These are phyloP conservation scores for Eupithecia inturbata DNA, from an alignment of 2,888 invertebrate genomes.

Conservation along the genomic window DNA sequence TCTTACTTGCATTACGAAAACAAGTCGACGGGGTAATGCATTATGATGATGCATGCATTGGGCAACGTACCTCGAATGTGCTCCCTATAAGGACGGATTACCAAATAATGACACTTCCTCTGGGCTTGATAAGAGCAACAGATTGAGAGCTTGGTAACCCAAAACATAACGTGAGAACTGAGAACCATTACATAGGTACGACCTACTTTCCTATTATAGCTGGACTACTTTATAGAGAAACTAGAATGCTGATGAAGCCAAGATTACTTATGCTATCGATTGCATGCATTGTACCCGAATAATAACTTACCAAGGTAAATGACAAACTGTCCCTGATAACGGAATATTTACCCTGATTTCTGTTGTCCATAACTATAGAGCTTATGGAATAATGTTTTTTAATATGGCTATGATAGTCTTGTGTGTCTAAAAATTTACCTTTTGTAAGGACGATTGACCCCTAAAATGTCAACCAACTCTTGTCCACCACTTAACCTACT, in stretches of 20 bases:
- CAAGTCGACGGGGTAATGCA: slow-evolving; percentile 43
- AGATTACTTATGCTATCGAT: neutral
- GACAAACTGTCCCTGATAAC: too few relatives aligned
- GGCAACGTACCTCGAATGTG: slow-evolving; percentile 42
- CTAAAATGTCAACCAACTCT: slow-evolving; percentile 23
- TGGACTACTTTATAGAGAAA: neutral
- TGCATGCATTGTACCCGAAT: slow-evolving; percentile 1
- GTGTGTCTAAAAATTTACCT: neutral
- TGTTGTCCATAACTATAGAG: neutral
- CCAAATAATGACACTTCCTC: slow-evolving; percentile 42
- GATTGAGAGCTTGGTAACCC: slow-evolving; percentile 20
- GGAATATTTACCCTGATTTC: neutral
- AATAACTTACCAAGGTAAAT: neutral
- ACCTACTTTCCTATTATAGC: neutral
- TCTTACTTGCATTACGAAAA: slow-evolving; percentile 33
- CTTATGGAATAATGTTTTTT: neutral
- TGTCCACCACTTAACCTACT: slow-evolving; percentile 39
- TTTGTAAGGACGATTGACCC: slow-evolving; percentile 1
- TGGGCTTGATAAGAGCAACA: slow-evolving; percentile 24
- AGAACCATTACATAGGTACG: neutral
- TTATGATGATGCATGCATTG: slow-evolving; percentile 57
- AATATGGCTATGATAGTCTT: neutral
- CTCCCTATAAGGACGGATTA: slow-evolving; percentile 53
- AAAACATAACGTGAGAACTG: slow-evolving; percentile 17
- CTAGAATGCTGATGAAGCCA: neutral